Base-by-base conservation (phyloP, 2,888 invertebrate species). In the Pseudococcus longispinus region DNA sequence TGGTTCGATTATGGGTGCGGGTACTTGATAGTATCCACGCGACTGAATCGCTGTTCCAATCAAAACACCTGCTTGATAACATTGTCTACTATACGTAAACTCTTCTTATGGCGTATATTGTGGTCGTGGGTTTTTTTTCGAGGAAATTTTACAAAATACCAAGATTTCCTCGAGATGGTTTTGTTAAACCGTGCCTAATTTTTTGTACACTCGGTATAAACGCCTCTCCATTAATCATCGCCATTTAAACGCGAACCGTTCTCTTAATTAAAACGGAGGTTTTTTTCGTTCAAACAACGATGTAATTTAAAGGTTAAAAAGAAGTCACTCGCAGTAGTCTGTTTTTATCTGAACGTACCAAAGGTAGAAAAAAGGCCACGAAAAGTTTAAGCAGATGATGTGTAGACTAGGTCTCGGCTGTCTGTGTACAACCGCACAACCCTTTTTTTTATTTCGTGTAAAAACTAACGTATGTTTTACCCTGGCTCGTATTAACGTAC, bases 21-120 rank as follows among this genome's bases (percentile, higher is more conserved):
- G 77, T 80, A 80, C 77, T 80, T 80, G 77, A 80, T 80, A 80
- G 77, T 80, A 80, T 80, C 77, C 77, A 80, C 77, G 77, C 77
- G 77, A 80, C 77, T 80, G 77, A 80, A 80, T 80, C 77, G 77
- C 20, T 42, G 8, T 70, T 37, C 20, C 13, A 80, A 80, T 80
- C 77, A 80, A 37, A 80, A 80, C 77, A 80, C 77, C 77, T 80
- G 77, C 77, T 32, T 11, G 74, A 74, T 70, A 20, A 80, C 37
- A 42, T 80, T 80, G 32, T 42, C 37, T 80, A 80, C 29, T 32
- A 18, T 2, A 32, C n/a, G 4, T 32, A n/a, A n/a, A 74, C n/a
- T 29, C 32, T 32, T 32, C 32, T 37, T 11, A 26, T n/a, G n/a
- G 51, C 51, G n/a, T 51, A n/a, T 46, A 11, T 13, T 46, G 44